phyloP scores from a whole-genome alignment of 2,888 invertebrate species.

The Zele albiditarsus region DNA sequence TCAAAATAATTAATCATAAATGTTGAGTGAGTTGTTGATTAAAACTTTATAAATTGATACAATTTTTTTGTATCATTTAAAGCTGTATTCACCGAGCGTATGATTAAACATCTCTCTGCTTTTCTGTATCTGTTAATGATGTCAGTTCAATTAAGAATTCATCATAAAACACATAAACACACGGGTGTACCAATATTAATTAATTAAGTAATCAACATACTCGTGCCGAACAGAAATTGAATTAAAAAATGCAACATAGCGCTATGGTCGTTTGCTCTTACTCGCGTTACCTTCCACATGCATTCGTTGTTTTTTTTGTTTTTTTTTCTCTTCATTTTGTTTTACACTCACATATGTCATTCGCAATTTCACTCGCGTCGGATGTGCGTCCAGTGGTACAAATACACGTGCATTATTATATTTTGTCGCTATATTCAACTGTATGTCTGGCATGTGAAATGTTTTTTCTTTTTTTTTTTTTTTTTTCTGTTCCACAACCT shows the following conservation, averaged over 20 bases:
- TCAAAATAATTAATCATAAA: slow-evolving; percentile 5
- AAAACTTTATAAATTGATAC: background rate
- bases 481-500: slow-evolving; percentile 6
- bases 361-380: slow-evolving; percentile 36
- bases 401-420: slow-evolving; percentile 41
- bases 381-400: slow-evolving; percentile 31
- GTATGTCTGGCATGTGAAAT: background rate
- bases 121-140: slow-evolving; percentile 25
- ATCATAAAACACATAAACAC: slow-evolving; percentile 47
- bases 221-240: slow-evolving; percentile 25
- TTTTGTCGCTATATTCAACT: slow-evolving; percentile 31
- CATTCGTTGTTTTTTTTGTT: slow-evolving; percentile 32
- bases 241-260: background rate
- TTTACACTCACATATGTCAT: slow-evolving; percentile 41
- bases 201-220: slow-evolving; percentile 53
- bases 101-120: slow-evolving; percentile 3
- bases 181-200: slow-evolving; percentile 48
- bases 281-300: slow-evolving; percentile 6
- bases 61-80: background rate
- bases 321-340: background rate
- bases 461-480: background rate
- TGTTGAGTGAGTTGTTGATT: background rate
- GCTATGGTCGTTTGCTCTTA: slow-evolving; percentile 6
- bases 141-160: slow-evolving; percentile 46
- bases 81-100: background rate